Conservation (phyloP, 1,140 invertebrate species). For the Psix sp. region DNA sequence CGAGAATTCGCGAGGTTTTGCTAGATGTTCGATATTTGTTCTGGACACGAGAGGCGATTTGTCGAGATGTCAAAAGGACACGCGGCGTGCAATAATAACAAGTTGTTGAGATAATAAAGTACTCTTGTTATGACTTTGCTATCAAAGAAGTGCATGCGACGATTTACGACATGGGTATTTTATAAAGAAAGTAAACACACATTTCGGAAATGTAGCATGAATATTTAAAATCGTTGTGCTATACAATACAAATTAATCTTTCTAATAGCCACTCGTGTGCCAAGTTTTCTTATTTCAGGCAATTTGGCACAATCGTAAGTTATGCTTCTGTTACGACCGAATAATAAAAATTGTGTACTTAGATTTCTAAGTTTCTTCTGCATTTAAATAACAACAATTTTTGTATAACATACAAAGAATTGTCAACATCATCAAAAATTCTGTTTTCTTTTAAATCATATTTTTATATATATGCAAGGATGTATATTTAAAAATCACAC, state of each 20-base stretch:
- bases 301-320: constrained; percentile 48
- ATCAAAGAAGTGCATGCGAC: not conserved
- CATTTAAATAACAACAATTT: not conserved
- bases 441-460: no score
- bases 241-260: constrained; percentile 46
- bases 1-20: constrained; percentile 6
- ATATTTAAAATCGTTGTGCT: constrained; percentile 19
- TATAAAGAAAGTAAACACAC: constrained; percentile 1
- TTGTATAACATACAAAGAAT: no score
- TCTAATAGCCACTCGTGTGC: constrained; percentile 36
- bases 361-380: constrained; percentile 9
- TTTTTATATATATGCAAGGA: no score
- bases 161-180: not conserved
- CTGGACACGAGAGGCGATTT: no score
- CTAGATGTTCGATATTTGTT: no score
- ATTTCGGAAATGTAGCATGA: constrained; percentile 14
- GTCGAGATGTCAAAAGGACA: no score
- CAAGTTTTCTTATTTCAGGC: constrained; percentile 47
- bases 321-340: constrained; percentile 6
- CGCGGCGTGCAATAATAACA: no score
- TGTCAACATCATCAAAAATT: no score
- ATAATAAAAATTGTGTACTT: constrained; percentile 34
- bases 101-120: no score
- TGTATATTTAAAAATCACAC: no score
- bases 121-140: not conserved